Percentiles rank a stretch among this genome's conserved stretches.
Evolutionary conservation across 2,797 vertebrate species (phyloP).

Genomic region (Mormyrus proboscirostris): DNA sequence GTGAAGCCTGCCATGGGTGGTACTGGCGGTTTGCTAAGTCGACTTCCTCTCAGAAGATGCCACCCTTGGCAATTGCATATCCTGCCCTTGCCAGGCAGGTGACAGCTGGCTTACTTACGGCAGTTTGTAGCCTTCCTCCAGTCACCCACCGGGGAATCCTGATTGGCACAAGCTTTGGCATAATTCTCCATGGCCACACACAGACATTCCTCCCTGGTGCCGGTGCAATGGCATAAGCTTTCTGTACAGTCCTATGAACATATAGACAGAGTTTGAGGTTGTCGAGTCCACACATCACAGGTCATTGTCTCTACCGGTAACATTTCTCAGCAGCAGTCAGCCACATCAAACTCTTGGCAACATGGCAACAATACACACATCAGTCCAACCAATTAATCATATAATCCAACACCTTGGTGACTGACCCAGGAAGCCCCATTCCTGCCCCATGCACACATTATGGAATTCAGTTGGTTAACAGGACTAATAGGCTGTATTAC

Average conservation of each 20-base stretch:
- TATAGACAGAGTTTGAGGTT: background rate
- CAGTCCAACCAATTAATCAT: background rate
- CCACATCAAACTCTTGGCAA: background rate
- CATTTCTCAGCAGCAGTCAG: background rate
- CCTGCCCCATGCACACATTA: no score
- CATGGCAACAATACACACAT: background rate
- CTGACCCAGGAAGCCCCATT: background rate
- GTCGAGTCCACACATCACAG: background rate
- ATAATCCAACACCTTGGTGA: background rate
- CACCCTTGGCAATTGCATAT: background rate
- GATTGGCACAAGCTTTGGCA: constrained; percentile 55
- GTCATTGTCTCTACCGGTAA: background rate
- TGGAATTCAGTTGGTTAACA: background rate
- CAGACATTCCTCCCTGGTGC: constrained; percentile 37
- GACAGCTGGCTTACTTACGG: constrained; percentile 39
- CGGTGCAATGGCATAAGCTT: constrained; percentile 49
- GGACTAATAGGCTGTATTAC: background rate
- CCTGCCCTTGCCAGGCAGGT: background rate
- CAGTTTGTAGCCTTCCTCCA: constrained; percentile 56
- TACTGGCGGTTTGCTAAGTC: background rate
- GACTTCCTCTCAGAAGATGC: background rate
- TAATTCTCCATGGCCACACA: constrained; percentile 57
- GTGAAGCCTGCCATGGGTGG: background rate
- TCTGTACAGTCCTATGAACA: constrained; percentile 51
- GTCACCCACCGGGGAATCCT: constrained; percentile 47